These are phyloP conservation scores for Rhineura floridana DNA, from an alignment of 2,113 vertebrate species.

Conservation along the genomic window DNA sequence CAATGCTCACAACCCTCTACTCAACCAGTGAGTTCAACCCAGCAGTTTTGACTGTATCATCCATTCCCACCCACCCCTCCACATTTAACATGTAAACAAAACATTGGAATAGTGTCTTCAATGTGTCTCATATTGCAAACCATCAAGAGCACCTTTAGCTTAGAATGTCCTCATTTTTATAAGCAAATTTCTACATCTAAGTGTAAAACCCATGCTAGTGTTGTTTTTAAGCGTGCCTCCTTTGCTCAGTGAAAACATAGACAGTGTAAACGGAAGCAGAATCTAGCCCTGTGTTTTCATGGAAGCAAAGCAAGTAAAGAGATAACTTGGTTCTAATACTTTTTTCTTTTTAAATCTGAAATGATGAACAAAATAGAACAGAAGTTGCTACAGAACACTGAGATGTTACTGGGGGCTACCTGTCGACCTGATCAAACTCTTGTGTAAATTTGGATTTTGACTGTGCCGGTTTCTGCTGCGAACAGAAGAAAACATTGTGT, in stretches of 20 bases:
- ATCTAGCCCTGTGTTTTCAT: not conserved
- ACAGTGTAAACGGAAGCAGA: constrained; percentile 29
- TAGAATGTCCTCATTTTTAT: constrained; percentile 14
- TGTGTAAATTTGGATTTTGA: constrained; percentile 97
- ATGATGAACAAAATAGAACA: constrained; percentile 28
- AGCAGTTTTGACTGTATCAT: not conserved
- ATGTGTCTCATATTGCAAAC: constrained; percentile 30
- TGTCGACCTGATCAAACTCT: constrained; percentile 80
- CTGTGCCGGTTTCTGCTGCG: constrained; percentile 96
- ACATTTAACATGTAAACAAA: constrained; percentile 67
- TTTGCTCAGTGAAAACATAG: constrained; percentile 47
- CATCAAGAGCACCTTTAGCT: constrained; percentile 55
- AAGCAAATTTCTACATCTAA: constrained; percentile 32
- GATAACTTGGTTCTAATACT: constrained; percentile 45
- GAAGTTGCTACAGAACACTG: constrained; percentile 44
- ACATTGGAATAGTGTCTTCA: constrained; percentile 18
- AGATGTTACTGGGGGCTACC: constrained; percentile 65
- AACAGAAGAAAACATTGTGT: constrained; percentile 94
- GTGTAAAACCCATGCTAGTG: constrained; percentile 45
- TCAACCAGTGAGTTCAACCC: constrained; percentile 7
- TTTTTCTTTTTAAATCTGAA: constrained; percentile 57
- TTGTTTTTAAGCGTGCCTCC: constrained; percentile 43
- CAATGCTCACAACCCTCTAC: constrained; percentile 8
- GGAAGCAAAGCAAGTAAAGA: constrained; percentile 17
- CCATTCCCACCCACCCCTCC: not conserved